phyloP scores from a whole-genome alignment of 2,113 vertebrate species.

The Callithrix jacchus region DNA sequence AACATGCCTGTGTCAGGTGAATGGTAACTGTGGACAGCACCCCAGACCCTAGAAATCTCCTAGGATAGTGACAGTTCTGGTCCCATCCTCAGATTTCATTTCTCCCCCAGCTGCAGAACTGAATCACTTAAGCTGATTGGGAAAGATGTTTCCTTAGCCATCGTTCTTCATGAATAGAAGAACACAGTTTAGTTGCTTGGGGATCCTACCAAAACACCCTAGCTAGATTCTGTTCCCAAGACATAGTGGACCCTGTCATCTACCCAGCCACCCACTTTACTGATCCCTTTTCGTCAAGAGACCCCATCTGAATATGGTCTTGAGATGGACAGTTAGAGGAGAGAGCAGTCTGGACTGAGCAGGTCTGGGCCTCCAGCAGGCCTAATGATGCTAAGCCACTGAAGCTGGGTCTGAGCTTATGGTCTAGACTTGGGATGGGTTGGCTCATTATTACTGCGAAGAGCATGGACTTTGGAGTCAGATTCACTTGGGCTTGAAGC shows the following conservation, averaged over 20 bases:
- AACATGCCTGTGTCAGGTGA: not conserved
- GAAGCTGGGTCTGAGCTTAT: not conserved
- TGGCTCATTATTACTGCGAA: not conserved
- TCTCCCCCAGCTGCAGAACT: not conserved
- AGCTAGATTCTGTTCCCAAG: not conserved
- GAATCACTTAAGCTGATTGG: not conserved
- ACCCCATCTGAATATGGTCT: not conserved
- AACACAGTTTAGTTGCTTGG: conserved; percentile 12
- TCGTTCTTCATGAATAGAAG: not conserved
- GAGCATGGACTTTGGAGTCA: not conserved
- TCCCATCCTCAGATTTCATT: not conserved
- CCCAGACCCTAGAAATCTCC: not conserved
- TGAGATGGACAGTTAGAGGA: not conserved
- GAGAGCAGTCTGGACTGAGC: not conserved
- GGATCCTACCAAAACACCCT: not conserved
- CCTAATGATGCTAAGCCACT: not conserved
- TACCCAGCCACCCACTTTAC: not conserved
- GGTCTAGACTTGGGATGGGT: not conserved
- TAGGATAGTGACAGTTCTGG: not conserved
- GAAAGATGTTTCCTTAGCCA: not conserved
- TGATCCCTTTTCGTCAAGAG: not conserved
- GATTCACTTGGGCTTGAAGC: not conserved
- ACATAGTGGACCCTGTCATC: not conserved
- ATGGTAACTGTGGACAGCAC: not conserved
- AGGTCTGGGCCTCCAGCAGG: not conserved